Percentiles rank a stretch among this genome's conserved stretches.
phyloP scores from a whole-genome alignment of 1,140 invertebrate species.

The Rhizoglyphus robini region DNA sequence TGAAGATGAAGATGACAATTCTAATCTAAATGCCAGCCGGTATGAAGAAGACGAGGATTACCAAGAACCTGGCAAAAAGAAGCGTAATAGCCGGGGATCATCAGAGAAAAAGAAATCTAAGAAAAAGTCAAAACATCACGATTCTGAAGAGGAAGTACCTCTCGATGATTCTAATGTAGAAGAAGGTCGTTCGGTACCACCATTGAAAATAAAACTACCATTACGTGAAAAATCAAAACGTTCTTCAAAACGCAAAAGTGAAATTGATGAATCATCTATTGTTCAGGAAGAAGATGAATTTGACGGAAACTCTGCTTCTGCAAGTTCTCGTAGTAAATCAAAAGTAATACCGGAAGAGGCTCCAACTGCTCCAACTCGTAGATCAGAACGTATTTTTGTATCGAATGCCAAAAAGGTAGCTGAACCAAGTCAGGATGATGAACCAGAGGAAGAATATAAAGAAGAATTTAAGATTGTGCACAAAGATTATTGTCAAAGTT shows the following conservation, averaged over 20 bases:
- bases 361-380: conserved; percentile 38
- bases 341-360: conserved; percentile 68
- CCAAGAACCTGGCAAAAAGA: conserved; percentile 1
- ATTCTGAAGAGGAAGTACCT: not conserved
- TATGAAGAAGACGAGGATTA: conserved; percentile 5
- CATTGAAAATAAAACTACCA: conserved; percentile 77
- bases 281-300: conserved; percentile 58
- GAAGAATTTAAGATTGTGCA: conserved; percentile 52
- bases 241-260: conserved; percentile 50
- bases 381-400: conserved; percentile 21
- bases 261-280: conserved; percentile 58
- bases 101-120: not conserved
- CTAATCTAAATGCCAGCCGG: not conserved
- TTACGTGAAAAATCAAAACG: conserved; percentile 21
- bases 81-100: not conserved
- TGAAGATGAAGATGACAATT: not conserved
- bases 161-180: not conserved
- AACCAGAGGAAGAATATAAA: not conserved
- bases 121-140: not conserved
- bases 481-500: conserved; percentile 98
- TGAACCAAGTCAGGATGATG: not conserved
- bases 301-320: conserved; percentile 49
- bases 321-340: not conserved
- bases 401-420: conserved; percentile 11
- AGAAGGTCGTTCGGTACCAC: conserved; percentile 49